Evolutionary conservation across 2,888 invertebrate species (phyloP).

Genomic region (Polymixis lichenea): DNA sequence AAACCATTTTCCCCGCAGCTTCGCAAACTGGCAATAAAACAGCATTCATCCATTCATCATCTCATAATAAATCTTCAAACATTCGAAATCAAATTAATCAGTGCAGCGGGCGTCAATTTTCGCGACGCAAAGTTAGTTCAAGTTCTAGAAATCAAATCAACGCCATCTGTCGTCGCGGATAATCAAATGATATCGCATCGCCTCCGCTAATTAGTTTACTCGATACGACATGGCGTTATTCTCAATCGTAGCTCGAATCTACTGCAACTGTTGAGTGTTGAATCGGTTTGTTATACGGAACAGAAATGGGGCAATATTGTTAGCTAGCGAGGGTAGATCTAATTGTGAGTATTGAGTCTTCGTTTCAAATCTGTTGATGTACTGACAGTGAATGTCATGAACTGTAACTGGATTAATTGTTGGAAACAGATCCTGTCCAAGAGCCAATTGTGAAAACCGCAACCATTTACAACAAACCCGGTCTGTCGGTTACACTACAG

Average conservation of each 20-base stretch:
- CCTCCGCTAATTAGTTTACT: constrained; percentile 84
- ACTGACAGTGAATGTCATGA: not conserved
- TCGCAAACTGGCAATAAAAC: constrained; percentile 72
- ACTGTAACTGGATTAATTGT: constrained; percentile 1
- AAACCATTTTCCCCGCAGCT: constrained; percentile 61
- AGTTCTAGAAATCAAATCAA: constrained; percentile 82
- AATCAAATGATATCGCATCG: constrained; percentile 88
- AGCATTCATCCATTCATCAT: constrained; percentile 78
- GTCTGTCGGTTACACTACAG: too few relatives aligned
- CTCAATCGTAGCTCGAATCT: constrained; percentile 70
- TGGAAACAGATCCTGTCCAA: not conserved
- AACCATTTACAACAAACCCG: not conserved
- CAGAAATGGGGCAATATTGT: constrained; percentile 52
- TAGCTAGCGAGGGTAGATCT: constrained; percentile 24
- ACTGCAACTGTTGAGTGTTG: constrained; percentile 59
- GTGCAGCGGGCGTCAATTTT: constrained; percentile 75
- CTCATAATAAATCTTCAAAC: constrained; percentile 84
- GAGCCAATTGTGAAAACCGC: not conserved
- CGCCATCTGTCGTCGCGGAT: constrained; percentile 82
- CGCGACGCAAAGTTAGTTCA: constrained; percentile 80
- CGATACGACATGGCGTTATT: constrained; percentile 76
- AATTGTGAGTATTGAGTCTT: constrained; percentile 12
- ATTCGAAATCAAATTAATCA: constrained; percentile 86
- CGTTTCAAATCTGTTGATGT: not conserved
- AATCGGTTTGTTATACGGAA: constrained; percentile 54